phyloP scores from a whole-genome alignment of 2,113 vertebrate genomes.

The Platichthys stellatus region DNA sequence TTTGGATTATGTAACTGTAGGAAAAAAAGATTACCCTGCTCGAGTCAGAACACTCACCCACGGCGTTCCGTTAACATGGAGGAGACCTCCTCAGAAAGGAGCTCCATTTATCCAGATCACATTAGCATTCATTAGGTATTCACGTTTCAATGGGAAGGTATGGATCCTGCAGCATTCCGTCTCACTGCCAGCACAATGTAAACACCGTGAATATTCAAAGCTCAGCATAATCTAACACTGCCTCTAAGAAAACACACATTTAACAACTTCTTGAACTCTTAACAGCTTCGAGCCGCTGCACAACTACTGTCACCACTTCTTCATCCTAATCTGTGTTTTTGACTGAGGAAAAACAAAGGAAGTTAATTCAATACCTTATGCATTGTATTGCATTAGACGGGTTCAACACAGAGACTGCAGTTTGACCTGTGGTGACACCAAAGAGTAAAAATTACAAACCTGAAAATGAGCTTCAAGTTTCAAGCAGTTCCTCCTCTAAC shows the following conservation, averaged over 20 bases:
- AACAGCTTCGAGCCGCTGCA: neutral
- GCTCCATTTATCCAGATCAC: constrained; percentile 34
- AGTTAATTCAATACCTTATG: too few species aligned
- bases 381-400: too few species aligned
- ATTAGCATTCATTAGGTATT: constrained; percentile 46
- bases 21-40: neutral
- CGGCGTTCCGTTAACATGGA: neutral
- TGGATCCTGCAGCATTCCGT: neutral
- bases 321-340: too few species aligned
- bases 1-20: neutral
- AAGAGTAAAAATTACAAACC: too few species aligned
- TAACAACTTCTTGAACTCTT: neutral
- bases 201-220: neutral
- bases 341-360: too few species aligned
- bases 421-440: too few species aligned
- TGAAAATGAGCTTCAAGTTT: too few species aligned
- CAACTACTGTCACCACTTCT: too few species aligned
- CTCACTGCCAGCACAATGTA: neutral
- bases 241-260: neutral
- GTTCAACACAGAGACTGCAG: too few species aligned
- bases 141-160: neutral
- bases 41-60: neutral
- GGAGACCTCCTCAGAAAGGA: constrained; percentile 8
- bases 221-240: neutral
- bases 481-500: too few species aligned